A percentile compares a stretch with the other conserved stretches of the same genome.
Evolutionary conservation across 92 coral and sea anemone species (phyloP).

Genomic region (Zoanthus gigantus): DNA sequence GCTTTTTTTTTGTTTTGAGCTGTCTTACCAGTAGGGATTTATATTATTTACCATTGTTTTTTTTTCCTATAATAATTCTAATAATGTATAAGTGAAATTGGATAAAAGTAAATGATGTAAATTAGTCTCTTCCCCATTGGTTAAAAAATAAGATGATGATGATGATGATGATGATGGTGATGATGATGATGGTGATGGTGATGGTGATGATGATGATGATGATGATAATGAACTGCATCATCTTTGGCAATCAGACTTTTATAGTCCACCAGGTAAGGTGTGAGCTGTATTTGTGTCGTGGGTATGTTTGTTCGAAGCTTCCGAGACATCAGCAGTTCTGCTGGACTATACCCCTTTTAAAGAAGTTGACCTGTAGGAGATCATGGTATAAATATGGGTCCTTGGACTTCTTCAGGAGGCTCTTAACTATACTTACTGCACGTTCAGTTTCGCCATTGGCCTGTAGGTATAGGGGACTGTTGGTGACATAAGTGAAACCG

Average conservation of each 20-base stretch:
- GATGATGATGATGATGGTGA: no score
- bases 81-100: no score
- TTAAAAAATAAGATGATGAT: no score
- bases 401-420: constrained; percentile 30
- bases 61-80: no score
- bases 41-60: no score
- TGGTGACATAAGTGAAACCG: constrained; percentile 37
- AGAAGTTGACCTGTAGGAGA: constrained; percentile 18
- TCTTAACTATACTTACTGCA: constrained; percentile 6
- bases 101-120: no score
- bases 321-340: constrained; percentile 11
- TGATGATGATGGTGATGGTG: no score
- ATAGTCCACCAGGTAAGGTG: constrained; percentile 2
- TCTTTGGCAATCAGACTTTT: constrained; percentile 12
- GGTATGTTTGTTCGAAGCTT: constrained; percentile 19
- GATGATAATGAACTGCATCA: not conserved
- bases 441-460: constrained; percentile 32
- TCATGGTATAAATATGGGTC: constrained; percentile 16
- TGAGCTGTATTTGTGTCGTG: constrained; percentile 1
- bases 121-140: no score
- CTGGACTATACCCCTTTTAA: constrained; percentile 23
- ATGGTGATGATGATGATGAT: no score
- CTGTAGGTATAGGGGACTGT: not conserved
- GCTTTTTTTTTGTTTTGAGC: no score
- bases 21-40: no score